Base-by-base conservation (phyloP, 2,113 vertebrate species). In the Charina bottae region DNA sequence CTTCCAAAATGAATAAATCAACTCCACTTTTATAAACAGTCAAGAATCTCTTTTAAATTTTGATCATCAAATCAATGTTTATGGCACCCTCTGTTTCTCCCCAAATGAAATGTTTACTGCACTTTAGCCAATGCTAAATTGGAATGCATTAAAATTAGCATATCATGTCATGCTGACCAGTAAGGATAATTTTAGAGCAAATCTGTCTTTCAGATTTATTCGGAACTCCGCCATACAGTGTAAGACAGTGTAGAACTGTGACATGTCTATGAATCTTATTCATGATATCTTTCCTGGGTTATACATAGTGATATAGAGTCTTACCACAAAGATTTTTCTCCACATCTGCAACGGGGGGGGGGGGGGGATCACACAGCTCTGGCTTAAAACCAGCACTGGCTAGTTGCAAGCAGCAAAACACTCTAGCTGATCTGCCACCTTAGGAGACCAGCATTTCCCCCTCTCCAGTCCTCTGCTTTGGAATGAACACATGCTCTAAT, bases 1-100 rank as follows among this genome's bases (percentile, higher is more conserved):
- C 17, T 93, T 94, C 94, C 8, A 83, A 84, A 28, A 56, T 24
- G 12, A 89, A 91, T 90, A 54, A 64, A 84, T 92, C 33, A 93
- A 58, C 46, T 53, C 90, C 92, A 94, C 1, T 4, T 92, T 92
- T 89, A 7, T 84, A 88, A 93, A 91, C 93, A 37, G 0, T 59
- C 90, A 91, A 2, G 49, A 2, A 91, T 4, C 0, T 68, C 55
- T 89, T 46, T 84, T 90, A 42, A 93, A 91, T 90, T 94, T 12
- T 90, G 8, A 53, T 92, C 7, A 95, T 85, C 21, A 91, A 93
- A 83, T 0, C 4, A 21, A 4, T 0, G 2, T 15, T 64, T 85
- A 33, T 24, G 19, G 0, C 21, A n/a, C 7, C 60, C 85, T 90
- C 46, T 10, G n/a, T 54, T 26, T 28, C 26, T 58, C 2, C 88